Conservation (phyloP, 2,888 invertebrate genomes). For the Cataglyphis rosenhaueri region DNA sequence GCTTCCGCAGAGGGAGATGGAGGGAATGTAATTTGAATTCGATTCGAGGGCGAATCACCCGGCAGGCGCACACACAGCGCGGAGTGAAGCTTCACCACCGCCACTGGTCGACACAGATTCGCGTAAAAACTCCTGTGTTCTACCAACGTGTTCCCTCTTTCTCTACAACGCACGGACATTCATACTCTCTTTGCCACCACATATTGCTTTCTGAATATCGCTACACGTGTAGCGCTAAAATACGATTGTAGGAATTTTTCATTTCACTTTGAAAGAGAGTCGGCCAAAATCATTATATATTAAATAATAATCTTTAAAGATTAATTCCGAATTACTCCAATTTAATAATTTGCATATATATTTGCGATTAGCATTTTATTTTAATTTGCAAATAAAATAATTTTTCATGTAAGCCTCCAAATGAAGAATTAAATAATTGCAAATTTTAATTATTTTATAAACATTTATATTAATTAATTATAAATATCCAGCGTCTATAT, state of each 20-base stretch:
- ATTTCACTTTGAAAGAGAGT: background rate
- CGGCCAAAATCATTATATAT: background rate
- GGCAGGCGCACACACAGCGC: constrained; percentile 14
- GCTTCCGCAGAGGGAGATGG: constrained; percentile 67
- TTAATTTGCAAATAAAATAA: background rate
- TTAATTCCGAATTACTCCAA: background rate
- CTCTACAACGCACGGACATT: constrained; percentile 39
- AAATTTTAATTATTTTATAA: background rate
- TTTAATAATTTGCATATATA: background rate
- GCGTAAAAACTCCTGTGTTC: constrained; percentile 50
- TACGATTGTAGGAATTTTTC: background rate
- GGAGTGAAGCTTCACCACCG: constrained; percentile 32
- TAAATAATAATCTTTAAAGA: background rate
- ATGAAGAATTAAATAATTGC: background rate
- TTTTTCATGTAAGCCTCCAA: background rate
- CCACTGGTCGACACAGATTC: constrained; percentile 50
- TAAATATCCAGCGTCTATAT: background rate
- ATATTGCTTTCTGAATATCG: constrained; percentile 42
- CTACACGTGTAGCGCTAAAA: constrained; percentile 4
- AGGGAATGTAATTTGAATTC: constrained; percentile 73
- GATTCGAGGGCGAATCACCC: constrained; percentile 62
- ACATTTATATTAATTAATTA: background rate
- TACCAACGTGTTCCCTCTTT: constrained; percentile 33
- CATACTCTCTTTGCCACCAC: constrained; percentile 23
- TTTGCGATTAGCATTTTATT: background rate